phyloP scores from a whole-genome alignment of 2,888 invertebrate genomes.

The Dugesia japonica region DNA sequence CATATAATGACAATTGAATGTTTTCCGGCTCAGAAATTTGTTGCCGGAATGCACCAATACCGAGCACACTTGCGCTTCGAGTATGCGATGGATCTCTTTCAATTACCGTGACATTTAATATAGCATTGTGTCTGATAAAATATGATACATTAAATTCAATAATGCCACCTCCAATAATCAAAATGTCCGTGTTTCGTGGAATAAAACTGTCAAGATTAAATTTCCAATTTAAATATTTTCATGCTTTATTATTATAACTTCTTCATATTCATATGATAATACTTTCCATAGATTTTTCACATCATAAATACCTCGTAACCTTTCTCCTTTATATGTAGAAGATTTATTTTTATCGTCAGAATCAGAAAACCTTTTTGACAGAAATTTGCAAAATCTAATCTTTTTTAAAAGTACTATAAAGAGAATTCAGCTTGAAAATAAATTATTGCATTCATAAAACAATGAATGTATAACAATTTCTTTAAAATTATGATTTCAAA shows the following conservation, averaged over 20 bases:
- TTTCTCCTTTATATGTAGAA: background rate
- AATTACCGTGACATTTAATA: slow-evolving; percentile 63
- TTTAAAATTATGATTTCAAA: too few relatives aligned
- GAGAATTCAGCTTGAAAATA: too few relatives aligned
- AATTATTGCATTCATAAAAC: too few relatives aligned
- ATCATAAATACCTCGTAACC: slow-evolving; percentile 20
- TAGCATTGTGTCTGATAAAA: slow-evolving; percentile 62
- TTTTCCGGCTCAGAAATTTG: slow-evolving; percentile 85
- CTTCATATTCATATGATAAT: slow-evolving; percentile 22
- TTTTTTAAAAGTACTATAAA: too few relatives aligned
- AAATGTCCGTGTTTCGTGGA: slow-evolving; percentile 55
- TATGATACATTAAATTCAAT: slow-evolving; percentile 79
- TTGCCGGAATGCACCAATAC: slow-evolving; percentile 71
- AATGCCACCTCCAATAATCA: slow-evolving; percentile 71
- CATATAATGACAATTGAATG: slow-evolving; percentile 70
- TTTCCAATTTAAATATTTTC: background rate
- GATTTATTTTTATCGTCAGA: background rate
- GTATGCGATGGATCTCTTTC: slow-evolving; percentile 63
- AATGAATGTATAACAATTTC: too few relatives aligned
- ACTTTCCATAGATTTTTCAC: slow-evolving; percentile 14
- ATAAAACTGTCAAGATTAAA: slow-evolving; percentile 35
- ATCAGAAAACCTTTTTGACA: too few relatives aligned
- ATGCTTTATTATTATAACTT: background rate
- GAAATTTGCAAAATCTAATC: too few relatives aligned
- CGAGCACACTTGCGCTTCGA: slow-evolving; percentile 57